These are phyloP conservation scores for Fukomys damarensis DNA, from an alignment of 2,113 vertebrate genomes.

Conservation along the genomic window DNA sequence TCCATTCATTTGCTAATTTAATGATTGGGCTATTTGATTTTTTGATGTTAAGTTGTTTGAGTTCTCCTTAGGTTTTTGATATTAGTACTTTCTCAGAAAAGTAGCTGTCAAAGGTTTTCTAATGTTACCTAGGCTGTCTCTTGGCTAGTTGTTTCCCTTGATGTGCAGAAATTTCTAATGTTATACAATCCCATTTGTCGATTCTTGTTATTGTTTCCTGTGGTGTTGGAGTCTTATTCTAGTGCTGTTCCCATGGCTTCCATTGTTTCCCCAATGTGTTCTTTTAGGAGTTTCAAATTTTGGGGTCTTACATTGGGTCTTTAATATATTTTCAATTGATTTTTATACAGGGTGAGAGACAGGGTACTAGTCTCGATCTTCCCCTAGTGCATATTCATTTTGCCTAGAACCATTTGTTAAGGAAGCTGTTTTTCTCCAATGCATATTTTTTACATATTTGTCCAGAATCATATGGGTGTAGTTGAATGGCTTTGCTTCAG, in stretches of 20 bases:
- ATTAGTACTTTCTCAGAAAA: not conserved
- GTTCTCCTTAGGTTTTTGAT: not conserved
- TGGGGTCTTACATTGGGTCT: not conserved
- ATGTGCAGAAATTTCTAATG: not conserved
- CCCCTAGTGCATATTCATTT: not conserved
- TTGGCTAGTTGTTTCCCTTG: not conserved
- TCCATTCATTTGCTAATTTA: not conserved
- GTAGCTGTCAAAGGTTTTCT: not conserved
- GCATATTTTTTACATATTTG: not conserved
- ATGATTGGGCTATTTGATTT: not conserved
- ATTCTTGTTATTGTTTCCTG: not conserved
- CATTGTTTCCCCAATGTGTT: not conserved
- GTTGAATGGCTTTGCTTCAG: not conserved
- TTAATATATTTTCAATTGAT: not conserved
- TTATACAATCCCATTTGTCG: not conserved
- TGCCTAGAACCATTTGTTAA: not conserved
- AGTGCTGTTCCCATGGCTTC: not conserved
- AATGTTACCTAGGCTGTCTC: not conserved
- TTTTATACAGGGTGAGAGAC: not conserved
- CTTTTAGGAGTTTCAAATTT: not conserved
- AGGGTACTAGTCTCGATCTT: not conserved
- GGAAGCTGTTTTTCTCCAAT: not conserved
- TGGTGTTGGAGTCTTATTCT: not conserved
- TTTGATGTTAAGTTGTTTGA: not conserved
- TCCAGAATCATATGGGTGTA: not conserved